These are phyloP conservation scores for Acanthopleura granulata DNA, from an alignment of 2,888 invertebrate species.

Conservation along the genomic window DNA sequence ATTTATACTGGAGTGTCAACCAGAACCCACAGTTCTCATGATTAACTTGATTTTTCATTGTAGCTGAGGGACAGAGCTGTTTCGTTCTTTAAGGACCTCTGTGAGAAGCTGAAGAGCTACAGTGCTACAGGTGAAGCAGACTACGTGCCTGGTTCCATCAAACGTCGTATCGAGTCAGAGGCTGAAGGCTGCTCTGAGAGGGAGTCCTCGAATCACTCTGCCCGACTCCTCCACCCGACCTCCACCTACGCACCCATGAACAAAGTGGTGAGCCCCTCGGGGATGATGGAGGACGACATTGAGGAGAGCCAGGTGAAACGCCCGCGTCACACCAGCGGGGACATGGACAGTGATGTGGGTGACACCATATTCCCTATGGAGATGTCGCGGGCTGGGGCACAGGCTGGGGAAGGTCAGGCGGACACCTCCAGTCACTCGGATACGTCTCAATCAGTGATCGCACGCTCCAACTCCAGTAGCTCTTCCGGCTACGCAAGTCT, in stretches of 20 bases:
- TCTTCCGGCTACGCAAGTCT: slow-evolving; percentile 38
- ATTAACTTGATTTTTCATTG: slow-evolving; percentile 9
- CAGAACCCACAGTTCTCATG: background rate
- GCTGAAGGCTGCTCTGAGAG: background rate
- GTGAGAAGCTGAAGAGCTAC: slow-evolving; percentile 40
- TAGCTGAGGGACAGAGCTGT: slow-evolving; percentile 52
- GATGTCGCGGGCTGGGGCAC: background rate
- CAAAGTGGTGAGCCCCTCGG: background rate
- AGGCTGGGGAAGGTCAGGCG: background rate
- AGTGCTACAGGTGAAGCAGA: slow-evolving; percentile 27
- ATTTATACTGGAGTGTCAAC: too few relatives aligned
- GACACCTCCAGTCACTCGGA: slow-evolving; percentile 6
- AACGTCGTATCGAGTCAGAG: slow-evolving; percentile 32
- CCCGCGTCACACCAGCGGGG: background rate
- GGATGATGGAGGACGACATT: background rate
- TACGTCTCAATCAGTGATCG: slow-evolving; percentile 25
- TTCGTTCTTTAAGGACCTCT: slow-evolving; percentile 55
- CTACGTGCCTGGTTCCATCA: slow-evolving; percentile 47
- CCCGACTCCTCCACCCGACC: too few relatives aligned
- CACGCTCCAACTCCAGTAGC: slow-evolving; percentile 35
- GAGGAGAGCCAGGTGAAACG: slow-evolving; percentile 1
- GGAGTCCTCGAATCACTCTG: background rate
- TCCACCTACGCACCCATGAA: background rate
- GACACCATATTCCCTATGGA: background rate
- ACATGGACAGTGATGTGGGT: background rate